Evolutionary conservation across 2,797 vertebrate species (phyloP), one percentile per base, ranked within the genome.

Genomic region (Amniataba percoides): DNA sequence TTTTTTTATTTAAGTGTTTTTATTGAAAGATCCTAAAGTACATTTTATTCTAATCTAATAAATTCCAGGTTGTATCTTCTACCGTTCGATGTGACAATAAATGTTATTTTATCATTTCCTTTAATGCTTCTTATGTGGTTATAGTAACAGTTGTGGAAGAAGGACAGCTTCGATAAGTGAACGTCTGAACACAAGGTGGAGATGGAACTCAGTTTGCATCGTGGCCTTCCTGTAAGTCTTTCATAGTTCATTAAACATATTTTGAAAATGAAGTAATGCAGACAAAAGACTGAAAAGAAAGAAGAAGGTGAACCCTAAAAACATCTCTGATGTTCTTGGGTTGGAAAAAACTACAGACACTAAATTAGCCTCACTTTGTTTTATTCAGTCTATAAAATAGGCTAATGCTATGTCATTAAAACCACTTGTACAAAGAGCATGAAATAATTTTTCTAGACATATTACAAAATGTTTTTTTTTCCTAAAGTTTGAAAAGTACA

Each of bases 401-500:
- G 89, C 91, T 92, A 93, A 85, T 88, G 80, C 86, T 88, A 91
- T 88, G 74, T 92, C 84, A 89, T 91, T 93, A 90, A 93, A 94
- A 94, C 89, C 85, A 94, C 88, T 93, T 87, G 92, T 95, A 95
- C 91, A 94, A 95, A 95, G 88, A 93, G 90, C 92, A 93, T 94
- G 91, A 94, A 93, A 95, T 93, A 70, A 57, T 81, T 91, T 89
- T 86, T 89, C 81, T 85, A 83, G 83, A 93, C 87, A 91, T 89
- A 59, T 91, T 94, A 95, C 91, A 96, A 96, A 96, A 94, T 91
- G 83, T 77, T 83, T 85, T 86, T 66, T 83, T 87, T 81, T 68
- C 81, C 91, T 92, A 93, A 94, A 94, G 88, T 92, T 95, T 94
- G 90, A 92, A 96, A 94, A 96, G 95, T 98, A 96, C 97, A 97